Percentiles rank a stretch among this genome's conserved stretches.
Conservation (phyloP, 1,140 invertebrate genomes). For the Nymphalis io region DNA sequence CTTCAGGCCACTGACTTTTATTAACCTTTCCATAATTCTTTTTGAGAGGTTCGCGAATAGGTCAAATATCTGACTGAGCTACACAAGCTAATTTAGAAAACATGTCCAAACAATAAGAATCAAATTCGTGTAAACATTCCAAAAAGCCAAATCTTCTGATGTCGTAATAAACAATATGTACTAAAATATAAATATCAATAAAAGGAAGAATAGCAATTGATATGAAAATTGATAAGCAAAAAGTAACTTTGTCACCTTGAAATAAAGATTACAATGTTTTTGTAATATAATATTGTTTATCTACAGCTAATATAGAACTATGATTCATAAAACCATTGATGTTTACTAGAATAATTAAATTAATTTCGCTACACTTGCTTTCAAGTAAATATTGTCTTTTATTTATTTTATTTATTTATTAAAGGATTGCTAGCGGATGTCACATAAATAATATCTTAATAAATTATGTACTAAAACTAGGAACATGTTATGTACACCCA, state of each 20-base stretch:
- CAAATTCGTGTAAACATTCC: background rate
- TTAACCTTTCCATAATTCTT: background rate
- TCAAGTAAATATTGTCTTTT: background rate
- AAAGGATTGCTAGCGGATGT: too few relatives aligned
- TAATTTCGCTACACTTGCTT: background rate
- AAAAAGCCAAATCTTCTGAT: background rate
- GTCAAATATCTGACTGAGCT: background rate
- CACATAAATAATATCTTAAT: too few relatives aligned
- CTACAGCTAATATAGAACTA: background rate
- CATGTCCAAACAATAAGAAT: background rate
- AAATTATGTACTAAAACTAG: too few relatives aligned
- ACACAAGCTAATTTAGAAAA: background rate
- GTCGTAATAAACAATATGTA: background rate
- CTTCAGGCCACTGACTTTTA: background rate
- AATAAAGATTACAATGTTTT: constrained; percentile 1
- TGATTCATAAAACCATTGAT: background rate
- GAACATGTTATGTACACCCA: too few relatives aligned
- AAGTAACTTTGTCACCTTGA: background rate
- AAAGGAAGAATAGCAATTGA: too few relatives aligned
- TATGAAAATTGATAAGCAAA: background rate
- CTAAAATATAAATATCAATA: background rate
- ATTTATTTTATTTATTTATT: too few relatives aligned
- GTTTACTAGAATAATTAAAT: background rate
- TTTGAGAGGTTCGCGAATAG: background rate
- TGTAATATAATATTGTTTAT: background rate